Evolutionary conservation across 2,797 vertebrate species (phyloP), one percentile per base, ranked within the genome.

Genomic region (Emydoidea blandingii): DNA sequence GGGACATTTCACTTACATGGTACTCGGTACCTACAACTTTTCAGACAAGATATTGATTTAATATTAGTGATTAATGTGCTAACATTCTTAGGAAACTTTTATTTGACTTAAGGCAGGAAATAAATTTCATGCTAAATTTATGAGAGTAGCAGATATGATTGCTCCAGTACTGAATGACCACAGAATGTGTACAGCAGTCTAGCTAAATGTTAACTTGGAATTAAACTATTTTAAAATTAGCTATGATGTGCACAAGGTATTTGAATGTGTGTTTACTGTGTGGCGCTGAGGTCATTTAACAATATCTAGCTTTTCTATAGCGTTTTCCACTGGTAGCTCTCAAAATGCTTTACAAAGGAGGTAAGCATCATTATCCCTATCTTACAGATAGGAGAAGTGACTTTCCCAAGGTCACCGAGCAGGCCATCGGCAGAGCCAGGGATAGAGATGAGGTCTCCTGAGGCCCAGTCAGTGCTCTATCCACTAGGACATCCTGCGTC

Each of bases 401-500:
- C 81, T 87, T 4, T 0, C 3, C 4, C 6, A 8, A 2, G 21
- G 25, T 79, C 76, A 5, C 49, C 18, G 18, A 3, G 14, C 41
- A 76, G 41, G 25, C 37, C 37, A 34, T 34, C 8, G 4, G 59
- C 59, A 37, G n/a, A 34, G 80, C 44, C 81, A 7, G 50, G 44
- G 80, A 19, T 34, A 21, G 50, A n/a, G 72, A 2, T 0, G 21
- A 81, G n/a, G 34, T 72, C 21, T 41, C 5, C n/a, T 37, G 65
- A 37, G 65, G 65, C 65, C 19, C 65, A 11, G 5, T 37, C 65
- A 37, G 52, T 0, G 53, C 79, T 76, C 19, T 8, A 31, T 23
- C 65, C 1, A 0, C 2, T 14, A 3, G 3, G 6, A 1, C 47
- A 19, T 68, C 11, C 68, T 49, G 1, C 44, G 56, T 6, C 29